Conservation (phyloP, 2,888 invertebrate genomes). For the Amphipoea oculea region DNA sequence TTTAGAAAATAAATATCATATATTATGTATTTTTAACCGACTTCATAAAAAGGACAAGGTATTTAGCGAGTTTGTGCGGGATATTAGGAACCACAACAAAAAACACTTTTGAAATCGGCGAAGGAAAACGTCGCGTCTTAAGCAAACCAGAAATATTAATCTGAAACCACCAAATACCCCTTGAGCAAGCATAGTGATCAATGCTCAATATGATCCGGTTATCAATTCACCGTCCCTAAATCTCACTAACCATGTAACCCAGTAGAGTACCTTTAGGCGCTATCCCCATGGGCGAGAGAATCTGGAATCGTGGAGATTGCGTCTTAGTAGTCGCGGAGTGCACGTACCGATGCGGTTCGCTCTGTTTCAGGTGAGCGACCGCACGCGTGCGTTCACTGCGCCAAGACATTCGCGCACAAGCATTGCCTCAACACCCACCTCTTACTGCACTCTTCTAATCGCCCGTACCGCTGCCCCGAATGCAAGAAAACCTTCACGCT, state of each 20-base stretch:
- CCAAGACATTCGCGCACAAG: slow-evolving; percentile 94
- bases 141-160: neutral
- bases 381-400: slow-evolving; percentile 93
- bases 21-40: too few species aligned
- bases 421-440: slow-evolving; percentile 95
- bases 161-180: neutral
- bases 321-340: slow-evolving; percentile 47
- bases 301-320: neutral
- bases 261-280: neutral
- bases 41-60: neutral
- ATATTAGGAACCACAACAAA: neutral
- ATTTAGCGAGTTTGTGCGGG: neutral
- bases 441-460: slow-evolving; percentile 93
- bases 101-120: neutral
- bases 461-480: slow-evolving; percentile 94
- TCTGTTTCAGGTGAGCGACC: slow-evolving; percentile 92
- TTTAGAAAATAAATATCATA: neutral
- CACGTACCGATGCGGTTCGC: slow-evolving; percentile 67
- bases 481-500: slow-evolving; percentile 95
- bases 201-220: neutral
- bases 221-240: neutral
- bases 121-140: neutral
- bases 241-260: neutral
- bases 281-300: neutral
- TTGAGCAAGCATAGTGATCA: neutral